A percentile compares a stretch with the other conserved stretches of the same genome.
Conservation (phyloP, 2,888 invertebrate species). For the Oasisia sp. region DNA sequence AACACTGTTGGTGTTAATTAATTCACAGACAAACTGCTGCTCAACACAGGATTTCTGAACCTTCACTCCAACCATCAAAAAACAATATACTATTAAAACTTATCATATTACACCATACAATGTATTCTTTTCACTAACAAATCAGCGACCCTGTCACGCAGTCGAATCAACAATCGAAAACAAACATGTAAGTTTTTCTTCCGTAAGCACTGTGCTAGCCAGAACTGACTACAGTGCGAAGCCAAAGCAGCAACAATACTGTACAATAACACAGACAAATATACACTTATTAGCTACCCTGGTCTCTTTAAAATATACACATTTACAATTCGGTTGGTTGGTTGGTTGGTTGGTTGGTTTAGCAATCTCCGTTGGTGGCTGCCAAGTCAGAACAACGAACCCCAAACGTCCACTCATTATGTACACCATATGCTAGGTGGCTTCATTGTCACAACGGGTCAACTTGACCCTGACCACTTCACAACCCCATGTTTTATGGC, state of each 20-base stretch:
- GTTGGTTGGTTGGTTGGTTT: not conserved
- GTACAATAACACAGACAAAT: not conserved
- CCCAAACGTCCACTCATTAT: not conserved
- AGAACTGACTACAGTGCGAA: not conserved
- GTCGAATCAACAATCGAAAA: not conserved
- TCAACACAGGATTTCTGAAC: not conserved
- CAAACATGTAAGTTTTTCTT: not conserved
- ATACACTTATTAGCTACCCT: not conserved
- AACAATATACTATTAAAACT: not conserved
- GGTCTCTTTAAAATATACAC: constrained; percentile 6
- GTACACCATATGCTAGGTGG: not conserved
- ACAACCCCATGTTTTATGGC: not conserved
- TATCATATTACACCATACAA: not conserved
- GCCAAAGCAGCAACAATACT: not conserved
- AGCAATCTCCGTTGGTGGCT: not conserved
- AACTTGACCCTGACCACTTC: not conserved
- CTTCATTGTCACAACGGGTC: not conserved
- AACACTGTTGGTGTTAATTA: not conserved
- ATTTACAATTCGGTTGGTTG: not conserved
- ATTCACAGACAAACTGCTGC: not conserved
- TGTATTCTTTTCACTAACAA: not conserved
- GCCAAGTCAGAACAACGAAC: not conserved
- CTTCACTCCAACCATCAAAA: not conserved
- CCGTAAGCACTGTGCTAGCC: not conserved
- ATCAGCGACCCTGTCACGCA: not conserved